phyloP scores from a whole-genome alignment of 1,140 invertebrate species.

The Drosophila persimilis region DNA sequence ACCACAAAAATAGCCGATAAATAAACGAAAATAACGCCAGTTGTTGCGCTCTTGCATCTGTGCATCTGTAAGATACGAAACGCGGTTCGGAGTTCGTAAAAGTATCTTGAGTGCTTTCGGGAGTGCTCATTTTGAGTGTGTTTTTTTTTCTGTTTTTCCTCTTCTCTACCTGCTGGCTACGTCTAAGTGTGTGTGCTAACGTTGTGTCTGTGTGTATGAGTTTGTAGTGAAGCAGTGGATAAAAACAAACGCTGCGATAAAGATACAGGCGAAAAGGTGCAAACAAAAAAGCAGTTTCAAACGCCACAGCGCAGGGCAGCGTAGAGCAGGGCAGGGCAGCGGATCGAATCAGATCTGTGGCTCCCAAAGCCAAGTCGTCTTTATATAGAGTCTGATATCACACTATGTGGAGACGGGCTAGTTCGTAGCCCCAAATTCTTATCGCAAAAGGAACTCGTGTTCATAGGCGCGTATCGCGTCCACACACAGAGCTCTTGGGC shows the following conservation, averaged over 20 bases:
- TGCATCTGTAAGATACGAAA: slow-evolving; percentile 61
- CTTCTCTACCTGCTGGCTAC: slow-evolving; percentile 61
- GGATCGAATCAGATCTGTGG: too few relatives aligned
- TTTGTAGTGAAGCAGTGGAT: slow-evolving; percentile 62
- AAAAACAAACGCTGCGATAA: slow-evolving; percentile 75
- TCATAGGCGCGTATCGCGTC: slow-evolving; percentile 65
- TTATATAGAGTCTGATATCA: slow-evolving; percentile 32
- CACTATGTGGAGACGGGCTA: slow-evolving; percentile 22
- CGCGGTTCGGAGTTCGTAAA: slow-evolving; percentile 62
- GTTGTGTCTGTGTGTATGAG: slow-evolving; percentile 28
- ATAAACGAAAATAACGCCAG: slow-evolving; percentile 65
- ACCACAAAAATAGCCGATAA: slow-evolving; percentile 66
- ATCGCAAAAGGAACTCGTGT: slow-evolving; percentile 76
- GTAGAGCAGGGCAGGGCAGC: too few relatives aligned
- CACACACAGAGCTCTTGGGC: slow-evolving; percentile 28
- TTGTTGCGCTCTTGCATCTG: slow-evolving; percentile 65
- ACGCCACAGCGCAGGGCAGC: background rate
- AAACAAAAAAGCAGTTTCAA: slow-evolving; percentile 56
- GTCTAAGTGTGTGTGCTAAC: background rate
- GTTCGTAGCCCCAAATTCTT: slow-evolving; percentile 81
- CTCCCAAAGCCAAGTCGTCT: background rate
- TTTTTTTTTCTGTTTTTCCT: slow-evolving; percentile 56
- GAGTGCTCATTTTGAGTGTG: slow-evolving; percentile 54
- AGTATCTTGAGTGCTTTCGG: slow-evolving; percentile 68
- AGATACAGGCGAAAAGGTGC: slow-evolving; percentile 76